Base-by-base conservation (phyloP, 2,888 invertebrate species). In the Danaus chrysippus region DNA sequence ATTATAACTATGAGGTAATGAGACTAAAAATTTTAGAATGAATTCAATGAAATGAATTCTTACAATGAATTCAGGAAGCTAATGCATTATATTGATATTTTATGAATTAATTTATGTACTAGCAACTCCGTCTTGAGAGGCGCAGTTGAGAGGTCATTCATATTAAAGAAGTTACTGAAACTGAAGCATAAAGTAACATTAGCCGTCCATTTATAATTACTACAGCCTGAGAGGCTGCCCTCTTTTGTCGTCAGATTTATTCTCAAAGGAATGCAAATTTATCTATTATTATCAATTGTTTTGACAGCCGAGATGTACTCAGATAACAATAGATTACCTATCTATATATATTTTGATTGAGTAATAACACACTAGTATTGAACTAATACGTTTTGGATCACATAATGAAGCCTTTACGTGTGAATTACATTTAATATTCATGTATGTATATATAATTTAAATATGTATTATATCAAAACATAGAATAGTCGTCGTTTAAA, bases 161-260 rank as follows among this genome's bases (percentile, higher is more conserved):
- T 46, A 49, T 62, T 62, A 44, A 46, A 54, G 42, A 46, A 42
- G 42, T 58, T 58, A 13, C 57, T 54, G 46, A 17, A 17, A 17
- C 15, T 12, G 49, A 49, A 46, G 17, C 54, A 46, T 46, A 55
- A 54, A 57, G 46, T 34, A 55, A 49, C 42, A 58, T 62, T 62
- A 62, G 54, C 49, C 54, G 58, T 54, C 46, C 54, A 19, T 54
- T 58, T 62, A 57, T 53, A 54, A 58, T 62, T 54, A 61, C 61
- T 52, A 61, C 46, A 56, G 53, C 52, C 13, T 43, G 46, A n/a
- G 19, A 42, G 42, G 1, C 55, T 15, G 42, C 42, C 55, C 34
- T 15, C 42, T 55, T 55, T 42, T 55, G 15, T 55, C 41, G 13
- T 10, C 15, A 9, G 15, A 10, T 43, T 15, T 13, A 46, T 46